Evolutionary conservation across 2,888 invertebrate genomes (phyloP).

Genomic region (Aleiodes testaceus): DNA sequence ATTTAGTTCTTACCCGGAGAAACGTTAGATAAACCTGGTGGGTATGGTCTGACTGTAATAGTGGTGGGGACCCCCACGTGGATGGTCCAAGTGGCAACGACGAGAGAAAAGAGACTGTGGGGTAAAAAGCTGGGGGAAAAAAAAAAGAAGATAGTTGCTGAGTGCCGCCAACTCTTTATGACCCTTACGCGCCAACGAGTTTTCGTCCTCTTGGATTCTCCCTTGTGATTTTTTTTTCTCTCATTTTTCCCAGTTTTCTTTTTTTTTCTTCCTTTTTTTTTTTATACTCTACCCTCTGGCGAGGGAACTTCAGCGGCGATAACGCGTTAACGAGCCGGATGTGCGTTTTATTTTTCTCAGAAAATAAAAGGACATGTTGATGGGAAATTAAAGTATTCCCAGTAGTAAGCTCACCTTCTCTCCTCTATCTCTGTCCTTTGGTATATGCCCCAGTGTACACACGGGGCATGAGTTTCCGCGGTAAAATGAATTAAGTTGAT

Average conservation of each 20-base stretch:
- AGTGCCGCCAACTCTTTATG: conserved; percentile 43
- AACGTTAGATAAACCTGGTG: conserved; percentile 42
- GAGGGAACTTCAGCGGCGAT: conserved; percentile 26
- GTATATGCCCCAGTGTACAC: not conserved
- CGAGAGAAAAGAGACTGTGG: conserved; percentile 17
- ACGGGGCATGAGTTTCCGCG: conserved; percentile 3
- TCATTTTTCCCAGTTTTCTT: not conserved
- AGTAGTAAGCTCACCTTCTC: not conserved
- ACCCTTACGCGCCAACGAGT: conserved; percentile 42
- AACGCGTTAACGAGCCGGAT: conserved; percentile 38
- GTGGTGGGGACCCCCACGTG: conserved; percentile 31
- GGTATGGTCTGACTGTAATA: conserved; percentile 31
- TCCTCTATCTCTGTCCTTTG: not conserved
- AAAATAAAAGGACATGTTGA: conserved; percentile 27
- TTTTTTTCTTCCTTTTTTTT: not conserved
- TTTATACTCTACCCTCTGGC: not conserved
- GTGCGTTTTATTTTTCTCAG: conserved; percentile 17
- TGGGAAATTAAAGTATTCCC: conserved; percentile 34
- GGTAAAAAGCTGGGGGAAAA: conserved; percentile 9
- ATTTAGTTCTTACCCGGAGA: conserved; percentile 35
- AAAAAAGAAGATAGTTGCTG: conserved; percentile 30
- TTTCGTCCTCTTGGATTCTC: conserved; percentile 32
- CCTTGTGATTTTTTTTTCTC: conserved; percentile 32
- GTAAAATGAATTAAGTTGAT: conserved; percentile 15
- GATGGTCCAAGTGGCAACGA: conserved; percentile 32